Conservation (phyloP, 2,888 invertebrate genomes). For the Zaprionus bogoriensis region DNA sequence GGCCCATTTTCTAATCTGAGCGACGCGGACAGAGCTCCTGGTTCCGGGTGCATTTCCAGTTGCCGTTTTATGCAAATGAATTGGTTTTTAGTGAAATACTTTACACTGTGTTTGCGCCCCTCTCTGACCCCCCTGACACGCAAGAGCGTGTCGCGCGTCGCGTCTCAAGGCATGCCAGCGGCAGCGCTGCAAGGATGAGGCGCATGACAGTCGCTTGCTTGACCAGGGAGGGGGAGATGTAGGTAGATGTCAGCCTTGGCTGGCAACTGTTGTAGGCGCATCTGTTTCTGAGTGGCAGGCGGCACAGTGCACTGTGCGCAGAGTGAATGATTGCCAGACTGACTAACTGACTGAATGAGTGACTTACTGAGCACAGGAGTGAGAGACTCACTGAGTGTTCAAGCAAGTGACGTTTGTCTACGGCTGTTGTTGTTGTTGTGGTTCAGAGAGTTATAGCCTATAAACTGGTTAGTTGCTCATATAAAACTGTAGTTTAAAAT, state of each 20-base stretch:
- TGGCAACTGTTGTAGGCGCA: slow-evolving; percentile 17
- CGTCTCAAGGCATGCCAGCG: background rate
- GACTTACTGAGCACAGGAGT: slow-evolving; percentile 29
- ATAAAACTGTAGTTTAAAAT: too few relatives aligned
- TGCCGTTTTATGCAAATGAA: slow-evolving; percentile 77
- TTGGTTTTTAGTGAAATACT: slow-evolving; percentile 78
- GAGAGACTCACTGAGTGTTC: slow-evolving; percentile 21
- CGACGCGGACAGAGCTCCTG: slow-evolving; percentile 21
- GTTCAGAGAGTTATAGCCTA: too few relatives aligned
- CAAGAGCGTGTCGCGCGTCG: too few relatives aligned
- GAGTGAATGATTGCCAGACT: slow-evolving; percentile 43
- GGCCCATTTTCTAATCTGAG: slow-evolving; percentile 62
- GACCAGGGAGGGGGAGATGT: background rate
- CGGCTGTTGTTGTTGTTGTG: background rate
- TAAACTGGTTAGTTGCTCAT: too few relatives aligned
- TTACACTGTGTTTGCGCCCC: slow-evolving; percentile 59
- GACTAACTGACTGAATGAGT: slow-evolving; percentile 26
- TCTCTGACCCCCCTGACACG: background rate
- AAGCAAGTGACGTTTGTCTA: slow-evolving; percentile 34
- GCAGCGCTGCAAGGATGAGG: background rate
- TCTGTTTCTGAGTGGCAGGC: slow-evolving; percentile 55
- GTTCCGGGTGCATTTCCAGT: slow-evolving; percentile 43
- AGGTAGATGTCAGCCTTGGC: slow-evolving; percentile 1
- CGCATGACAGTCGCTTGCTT: background rate
- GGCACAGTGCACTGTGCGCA: slow-evolving; percentile 31